A percentile compares a stretch with the other conserved stretches of the same genome.
phyloP scores from a whole-genome alignment of 2,797 vertebrate genomes.

The Psittacula echo region DNA sequence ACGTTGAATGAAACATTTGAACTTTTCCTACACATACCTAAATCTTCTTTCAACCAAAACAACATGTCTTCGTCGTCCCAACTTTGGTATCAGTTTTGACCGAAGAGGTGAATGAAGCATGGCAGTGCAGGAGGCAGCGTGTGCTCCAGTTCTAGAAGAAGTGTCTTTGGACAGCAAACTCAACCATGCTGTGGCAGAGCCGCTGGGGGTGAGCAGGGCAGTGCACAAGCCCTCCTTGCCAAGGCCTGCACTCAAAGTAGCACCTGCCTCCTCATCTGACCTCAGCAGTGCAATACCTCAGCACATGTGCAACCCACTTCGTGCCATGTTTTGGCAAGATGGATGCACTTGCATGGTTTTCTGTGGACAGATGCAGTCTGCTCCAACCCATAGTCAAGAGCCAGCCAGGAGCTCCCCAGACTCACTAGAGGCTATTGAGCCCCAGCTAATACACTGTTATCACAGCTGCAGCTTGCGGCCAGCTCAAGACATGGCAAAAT shows the following conservation, averaged over 20 bases:
- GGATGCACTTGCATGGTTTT: background rate
- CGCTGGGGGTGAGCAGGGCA: accelerated
- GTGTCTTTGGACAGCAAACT: background rate
- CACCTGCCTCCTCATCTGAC: no score
- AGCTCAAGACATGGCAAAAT: accelerated
- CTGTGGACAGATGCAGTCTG: background rate
- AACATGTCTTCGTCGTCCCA: background rate
- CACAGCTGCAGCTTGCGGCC: background rate
- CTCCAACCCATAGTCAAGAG: background rate
- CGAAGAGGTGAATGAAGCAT: accelerated
- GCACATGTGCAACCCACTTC: accelerated
- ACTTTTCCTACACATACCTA: background rate
- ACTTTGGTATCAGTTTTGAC: background rate
- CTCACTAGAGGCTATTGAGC: background rate
- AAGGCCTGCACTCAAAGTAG: background rate
- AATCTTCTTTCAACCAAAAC: background rate
- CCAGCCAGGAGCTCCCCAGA: background rate
- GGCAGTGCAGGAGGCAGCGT: accelerated
- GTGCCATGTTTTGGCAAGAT: background rate
- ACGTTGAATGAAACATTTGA: background rate
- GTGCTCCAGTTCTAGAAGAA: background rate
- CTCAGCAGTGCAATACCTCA: background rate
- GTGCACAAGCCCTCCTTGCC: background rate
- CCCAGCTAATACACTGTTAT: background rate
- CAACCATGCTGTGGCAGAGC: background rate